A percentile compares a stretch with the other conserved stretches of the same genome.
phyloP scores from a whole-genome alignment of 2,888 invertebrate genomes.

The Bellardia pandia region DNA sequence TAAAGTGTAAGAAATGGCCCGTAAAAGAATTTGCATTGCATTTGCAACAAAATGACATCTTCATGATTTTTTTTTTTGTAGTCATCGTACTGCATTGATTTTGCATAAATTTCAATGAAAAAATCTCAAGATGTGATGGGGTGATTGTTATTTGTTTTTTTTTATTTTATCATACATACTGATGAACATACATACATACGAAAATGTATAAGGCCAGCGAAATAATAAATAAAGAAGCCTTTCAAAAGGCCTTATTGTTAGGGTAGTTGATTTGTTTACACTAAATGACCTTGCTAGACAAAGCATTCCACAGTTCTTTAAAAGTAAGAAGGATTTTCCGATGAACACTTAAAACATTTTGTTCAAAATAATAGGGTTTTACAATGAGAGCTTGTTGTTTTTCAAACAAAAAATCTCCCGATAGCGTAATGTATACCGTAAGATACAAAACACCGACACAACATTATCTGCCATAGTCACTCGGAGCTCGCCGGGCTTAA shows the following conservation, averaged over 20 bases:
- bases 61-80: conserved; percentile 27
- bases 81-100: conserved; percentile 48
- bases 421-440: no score
- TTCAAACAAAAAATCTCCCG: no score
- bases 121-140: conserved; percentile 10
- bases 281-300: no score
- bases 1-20: background rate
- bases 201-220: background rate
- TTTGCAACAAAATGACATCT: conserved; percentile 31
- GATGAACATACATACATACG: background rate
- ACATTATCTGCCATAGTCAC: no score
- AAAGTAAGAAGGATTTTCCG: no score
- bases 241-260: background rate
- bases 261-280: no score
- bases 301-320: no score
- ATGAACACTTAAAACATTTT: no score
- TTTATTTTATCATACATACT: background rate
- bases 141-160: background rate
- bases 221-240: background rate
- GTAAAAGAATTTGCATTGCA: background rate
- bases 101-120: conserved; percentile 48
- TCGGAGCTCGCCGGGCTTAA: no score
- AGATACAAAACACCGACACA: no score
- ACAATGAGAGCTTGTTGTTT: no score
- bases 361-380: no score